Base-by-base conservation (phyloP, 2,797 vertebrate genomes). In the Holocentrus rufus region DNA sequence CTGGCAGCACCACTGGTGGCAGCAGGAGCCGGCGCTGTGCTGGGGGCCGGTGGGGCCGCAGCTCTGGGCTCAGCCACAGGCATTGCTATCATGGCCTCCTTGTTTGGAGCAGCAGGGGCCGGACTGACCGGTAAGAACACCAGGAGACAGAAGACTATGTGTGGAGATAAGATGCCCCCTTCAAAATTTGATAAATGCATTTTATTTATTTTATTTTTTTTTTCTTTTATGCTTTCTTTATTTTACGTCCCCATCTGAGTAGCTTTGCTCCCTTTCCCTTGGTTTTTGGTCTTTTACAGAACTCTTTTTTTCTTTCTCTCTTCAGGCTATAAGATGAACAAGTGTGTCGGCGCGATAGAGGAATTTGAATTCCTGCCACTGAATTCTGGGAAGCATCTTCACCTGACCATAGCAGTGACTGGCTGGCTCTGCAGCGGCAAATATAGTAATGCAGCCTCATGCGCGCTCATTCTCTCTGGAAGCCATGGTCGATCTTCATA, bases 241-340 rank as follows among this genome's bases (percentile, higher is more conserved):
- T 18, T 25, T 30, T 17, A 30, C 25, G 18, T 22, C 47, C 23
- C 25, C 42, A 46, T 53, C 9, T 31, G 1, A 36, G 6, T 44
- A 11, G n/a, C 36, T 27, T 53, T 47, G 18, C 22, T 50, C 14
- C 23, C n/a, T 18, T 31, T 50, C 1, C 17, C 2, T 10, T 31
- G 1, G 36, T 57, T 46, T 27, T 34, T 63, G 0, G n/a, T 18
- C 10, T 27, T 47, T 0, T 39, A 13, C n/a, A 13, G 13, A 1
- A 18, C n/a, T 58, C 23, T 56, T 68, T 44, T 39, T 20, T n/a
- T 10, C 3, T 2, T 67, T 31, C 25, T 47, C 39, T 70, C 70
- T 76, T 10, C 69, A 99, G 98, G 98, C 1, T 99, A 99, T 89
- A 99, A 99, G 87, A 99, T 99, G 97, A 99, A 98, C 76, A 99